A percentile compares a stretch with the other conserved stretches of the same genome.
These are phyloP conservation scores for Corella eumyota DNA, from an alignment of 23 tunicate species.

Conservation along the genomic window DNA sequence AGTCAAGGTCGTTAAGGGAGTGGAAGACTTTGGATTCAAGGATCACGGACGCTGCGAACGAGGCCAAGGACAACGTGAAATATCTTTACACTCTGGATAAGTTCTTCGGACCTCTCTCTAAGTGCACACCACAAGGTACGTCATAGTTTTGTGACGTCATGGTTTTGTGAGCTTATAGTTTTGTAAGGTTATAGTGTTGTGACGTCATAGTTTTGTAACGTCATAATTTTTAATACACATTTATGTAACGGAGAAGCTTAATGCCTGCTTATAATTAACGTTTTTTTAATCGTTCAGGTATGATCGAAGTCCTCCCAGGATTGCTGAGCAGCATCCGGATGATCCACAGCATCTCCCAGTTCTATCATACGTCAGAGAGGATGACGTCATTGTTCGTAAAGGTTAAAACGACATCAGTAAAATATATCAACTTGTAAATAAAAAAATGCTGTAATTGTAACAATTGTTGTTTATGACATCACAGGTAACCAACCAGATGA, in stretches of 20 bases:
- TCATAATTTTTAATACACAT: no score
- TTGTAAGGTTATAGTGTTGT: background rate
- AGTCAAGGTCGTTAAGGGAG: conserved; percentile 53
- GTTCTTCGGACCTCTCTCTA: conserved; percentile 90
- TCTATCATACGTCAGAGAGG: conserved; percentile 98
- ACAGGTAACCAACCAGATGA: conserved; percentile 99
- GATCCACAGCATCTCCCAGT: conserved; percentile 98
- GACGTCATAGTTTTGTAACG: background rate
- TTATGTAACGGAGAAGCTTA: no score
- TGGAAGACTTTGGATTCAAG: conserved; percentile 92
- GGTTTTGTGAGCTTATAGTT: background rate
- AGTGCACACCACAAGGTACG: conserved; percentile 87
- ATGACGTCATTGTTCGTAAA: conserved; percentile 99
- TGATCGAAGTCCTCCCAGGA: conserved; percentile 93
- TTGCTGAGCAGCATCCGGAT: conserved; percentile 98
- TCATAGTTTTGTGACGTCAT: background rate
- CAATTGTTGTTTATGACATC: no score
- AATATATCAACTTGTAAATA: background rate
- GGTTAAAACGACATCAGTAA: conserved; percentile 12
- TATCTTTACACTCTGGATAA: conserved; percentile 96
- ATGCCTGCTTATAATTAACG: no score
- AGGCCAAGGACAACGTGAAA: conserved; percentile 97
- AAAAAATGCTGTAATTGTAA: no score
- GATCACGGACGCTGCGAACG: conserved; percentile 98
- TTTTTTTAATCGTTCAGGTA: no score